A percentile compares a stretch with the other conserved stretches of the same genome.
phyloP scores from a whole-genome alignment of 2,113 vertebrate genomes.

The Dunckerocampus dactyliophorus region DNA sequence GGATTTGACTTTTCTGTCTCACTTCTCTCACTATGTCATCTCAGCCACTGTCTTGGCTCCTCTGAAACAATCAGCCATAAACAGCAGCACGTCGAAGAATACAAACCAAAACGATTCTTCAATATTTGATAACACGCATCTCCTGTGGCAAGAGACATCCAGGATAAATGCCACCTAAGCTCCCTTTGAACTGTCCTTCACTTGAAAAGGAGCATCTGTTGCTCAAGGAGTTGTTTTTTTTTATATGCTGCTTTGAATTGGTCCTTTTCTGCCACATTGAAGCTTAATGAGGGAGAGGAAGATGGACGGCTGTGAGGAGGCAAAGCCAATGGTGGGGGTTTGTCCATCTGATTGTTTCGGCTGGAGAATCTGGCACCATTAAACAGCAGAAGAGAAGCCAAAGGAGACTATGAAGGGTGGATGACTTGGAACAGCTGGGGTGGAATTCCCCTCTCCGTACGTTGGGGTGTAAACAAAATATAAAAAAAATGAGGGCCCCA shows the following conservation, averaged over 20 bases:
- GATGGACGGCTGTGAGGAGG: conserved; percentile 34
- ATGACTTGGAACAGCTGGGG: conserved; percentile 50
- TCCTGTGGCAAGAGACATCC: neutral
- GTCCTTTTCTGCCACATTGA: conserved; percentile 24
- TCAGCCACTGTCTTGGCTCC: conserved; percentile 10
- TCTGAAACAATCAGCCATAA: conserved; percentile 11
- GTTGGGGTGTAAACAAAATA: conserved; percentile 38
- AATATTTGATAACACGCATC: too few species aligned
- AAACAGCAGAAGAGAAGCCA: conserved; percentile 42
- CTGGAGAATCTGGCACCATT: conserved; percentile 48
- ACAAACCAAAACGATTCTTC: too few species aligned
- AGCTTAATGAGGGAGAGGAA: conserved; percentile 20
- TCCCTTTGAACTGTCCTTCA: neutral
- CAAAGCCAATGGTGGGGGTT: conserved; percentile 21
- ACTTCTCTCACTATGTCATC: conserved; percentile 13
- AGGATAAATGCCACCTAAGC: neutral
- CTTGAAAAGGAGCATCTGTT: conserved; percentile 58
- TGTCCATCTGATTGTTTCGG: conserved; percentile 46
- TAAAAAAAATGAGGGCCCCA: conserved; percentile 43
- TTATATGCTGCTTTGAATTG: conserved; percentile 9
- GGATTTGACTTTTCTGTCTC: conserved; percentile 14
- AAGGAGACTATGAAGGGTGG: conserved; percentile 24
- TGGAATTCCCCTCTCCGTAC: conserved; percentile 21
- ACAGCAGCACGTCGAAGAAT: neutral
- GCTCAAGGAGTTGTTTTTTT: conserved; percentile 17